These are phyloP conservation scores for Calameuta pallipes DNA, from an alignment of 2,888 invertebrate species.

Conservation along the genomic window DNA sequence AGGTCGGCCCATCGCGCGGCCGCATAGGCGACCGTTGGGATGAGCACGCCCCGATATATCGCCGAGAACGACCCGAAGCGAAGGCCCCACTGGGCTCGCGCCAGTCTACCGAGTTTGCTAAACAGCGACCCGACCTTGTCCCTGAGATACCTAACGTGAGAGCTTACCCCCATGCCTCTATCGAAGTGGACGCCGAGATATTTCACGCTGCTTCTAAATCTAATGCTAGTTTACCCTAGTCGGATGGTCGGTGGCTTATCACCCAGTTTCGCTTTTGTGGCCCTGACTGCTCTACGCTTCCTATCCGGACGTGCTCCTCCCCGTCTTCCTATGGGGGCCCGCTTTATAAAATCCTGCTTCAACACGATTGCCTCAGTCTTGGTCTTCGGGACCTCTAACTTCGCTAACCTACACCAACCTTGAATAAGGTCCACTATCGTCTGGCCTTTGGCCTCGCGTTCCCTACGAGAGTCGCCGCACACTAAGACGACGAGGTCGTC, in stretches of 20 bases:
- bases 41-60: constrained; percentile 19
- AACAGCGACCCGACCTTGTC: constrained; percentile 8
- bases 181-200: constrained; percentile 12
- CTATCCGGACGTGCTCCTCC: constrained; percentile 13
- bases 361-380: no score
- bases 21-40: constrained; percentile 14
- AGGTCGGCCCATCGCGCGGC: constrained; percentile 12
- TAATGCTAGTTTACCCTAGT: no score
- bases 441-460: neutral
- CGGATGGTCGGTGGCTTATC: neutral
- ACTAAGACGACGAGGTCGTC: constrained; percentile 25
- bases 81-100: constrained; percentile 10
- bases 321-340: neutral
- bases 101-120: constrained; percentile 6
- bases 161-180: neutral
- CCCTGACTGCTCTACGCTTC: constrained; percentile 14
- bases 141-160: constrained; percentile 4
- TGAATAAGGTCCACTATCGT: no score
- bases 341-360: no score
- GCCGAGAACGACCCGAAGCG: constrained; percentile 6
- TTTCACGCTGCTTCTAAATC: constrained; percentile 7
- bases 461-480: constrained; percentile 14
- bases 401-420: no score
- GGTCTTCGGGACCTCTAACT: no score
- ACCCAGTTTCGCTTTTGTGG: neutral